These are phyloP conservation scores for Myioborus melanocephalus DNA, from an alignment of 2,797 vertebrate genomes.

Conservation along the genomic window DNA sequence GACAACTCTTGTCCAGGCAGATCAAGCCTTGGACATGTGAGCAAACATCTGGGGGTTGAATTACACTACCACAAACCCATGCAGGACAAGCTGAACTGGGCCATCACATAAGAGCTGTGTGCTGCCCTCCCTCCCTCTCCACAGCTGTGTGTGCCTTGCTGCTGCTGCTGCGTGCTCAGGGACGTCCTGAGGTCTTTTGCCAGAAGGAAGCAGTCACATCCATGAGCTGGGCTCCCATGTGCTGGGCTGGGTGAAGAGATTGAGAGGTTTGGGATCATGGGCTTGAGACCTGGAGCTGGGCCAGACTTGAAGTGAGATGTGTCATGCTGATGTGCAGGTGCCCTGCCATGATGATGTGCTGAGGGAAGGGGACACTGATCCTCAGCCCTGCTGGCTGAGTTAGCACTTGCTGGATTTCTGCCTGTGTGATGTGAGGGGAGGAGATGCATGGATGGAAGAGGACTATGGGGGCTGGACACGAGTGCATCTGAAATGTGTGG, in stretches of 20 bases:
- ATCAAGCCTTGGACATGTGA: background rate
- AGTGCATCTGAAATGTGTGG: background rate
- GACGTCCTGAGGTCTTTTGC: background rate
- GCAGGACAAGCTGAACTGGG: background rate
- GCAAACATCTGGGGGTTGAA: background rate
- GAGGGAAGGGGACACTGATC: accelerated
- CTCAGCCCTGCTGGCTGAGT: accelerated
- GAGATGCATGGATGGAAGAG: background rate
- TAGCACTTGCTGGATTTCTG: background rate
- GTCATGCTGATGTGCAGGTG: background rate
- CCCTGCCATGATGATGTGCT: background rate
- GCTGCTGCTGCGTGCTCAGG: background rate
- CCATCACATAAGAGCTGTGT: background rate
- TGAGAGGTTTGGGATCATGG: background rate
- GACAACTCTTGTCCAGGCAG: background rate
- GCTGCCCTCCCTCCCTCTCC: background rate
- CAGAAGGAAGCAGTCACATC: background rate
- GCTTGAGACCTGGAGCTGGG: background rate
- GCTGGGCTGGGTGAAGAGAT: background rate
- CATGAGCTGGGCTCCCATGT: background rate
- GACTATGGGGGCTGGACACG: background rate
- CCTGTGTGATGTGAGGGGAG: background rate
- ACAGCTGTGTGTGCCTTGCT: background rate
- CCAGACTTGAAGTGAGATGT: background rate
- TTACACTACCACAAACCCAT: background rate